Evolutionary conservation across 2,888 invertebrate species (phyloP).

Genomic region (Tipula helvola): DNA sequence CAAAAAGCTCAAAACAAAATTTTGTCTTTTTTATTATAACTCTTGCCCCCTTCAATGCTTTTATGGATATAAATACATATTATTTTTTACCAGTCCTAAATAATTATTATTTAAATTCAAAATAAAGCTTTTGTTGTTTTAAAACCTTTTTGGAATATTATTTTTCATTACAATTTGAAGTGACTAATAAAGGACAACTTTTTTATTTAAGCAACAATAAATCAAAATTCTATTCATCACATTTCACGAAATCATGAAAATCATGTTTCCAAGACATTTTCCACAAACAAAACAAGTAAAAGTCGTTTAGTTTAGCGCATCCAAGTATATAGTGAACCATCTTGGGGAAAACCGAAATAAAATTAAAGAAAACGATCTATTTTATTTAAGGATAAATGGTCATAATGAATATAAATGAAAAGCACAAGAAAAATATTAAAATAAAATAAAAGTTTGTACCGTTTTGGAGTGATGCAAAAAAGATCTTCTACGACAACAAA

Average conservation of each 20-base stretch:
- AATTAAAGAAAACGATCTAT: neutral
- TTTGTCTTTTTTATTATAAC: too few relatives aligned
- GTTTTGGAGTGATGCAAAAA: neutral
- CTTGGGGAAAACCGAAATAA: neutral
- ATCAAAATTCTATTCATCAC: neutral
- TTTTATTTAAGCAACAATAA: neutral
- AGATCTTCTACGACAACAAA: neutral
- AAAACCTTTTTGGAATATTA: neutral
- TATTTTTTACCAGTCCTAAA: too few relatives aligned
- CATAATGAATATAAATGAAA: neutral
- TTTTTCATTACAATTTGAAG: neutral
- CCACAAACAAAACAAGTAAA: neutral
- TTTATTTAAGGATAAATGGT: neutral
- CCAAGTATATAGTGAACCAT: neutral
- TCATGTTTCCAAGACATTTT: neutral
- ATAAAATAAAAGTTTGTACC: neutral
- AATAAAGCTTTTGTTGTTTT: neutral
- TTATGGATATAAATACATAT: too few relatives aligned
- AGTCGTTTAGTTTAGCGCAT: neutral
- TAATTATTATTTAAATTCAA: neutral
- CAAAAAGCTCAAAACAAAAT: too few relatives aligned
- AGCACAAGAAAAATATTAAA: neutral
- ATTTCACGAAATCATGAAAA: neutral
- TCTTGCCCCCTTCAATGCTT: too few relatives aligned
- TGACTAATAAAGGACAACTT: neutral